phyloP scores from a whole-genome alignment of 1,140 invertebrate species.

The silkworm (Bombyx mori) region DNA sequence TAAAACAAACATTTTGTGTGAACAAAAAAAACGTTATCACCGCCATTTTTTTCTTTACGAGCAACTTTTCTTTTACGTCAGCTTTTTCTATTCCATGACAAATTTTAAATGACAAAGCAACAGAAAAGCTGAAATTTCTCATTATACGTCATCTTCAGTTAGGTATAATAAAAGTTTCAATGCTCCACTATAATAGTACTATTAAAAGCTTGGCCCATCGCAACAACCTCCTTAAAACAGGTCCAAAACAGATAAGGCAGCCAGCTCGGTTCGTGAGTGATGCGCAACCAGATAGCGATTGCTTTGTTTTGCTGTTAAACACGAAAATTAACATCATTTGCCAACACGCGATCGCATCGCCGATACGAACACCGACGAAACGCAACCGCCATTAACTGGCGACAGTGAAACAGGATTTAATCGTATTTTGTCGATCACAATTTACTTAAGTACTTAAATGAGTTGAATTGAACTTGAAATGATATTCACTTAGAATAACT shows the following conservation, averaged over 20 bases:
- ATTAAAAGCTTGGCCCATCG: constrained; percentile 12
- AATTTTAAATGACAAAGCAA: neutral
- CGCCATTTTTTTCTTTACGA: too few species aligned
- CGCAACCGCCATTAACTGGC: too few species aligned
- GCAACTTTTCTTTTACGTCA: neutral
- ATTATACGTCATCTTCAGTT: too few species aligned
- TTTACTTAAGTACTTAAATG: too few species aligned
- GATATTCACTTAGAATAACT: too few species aligned
- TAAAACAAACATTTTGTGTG: too few species aligned
- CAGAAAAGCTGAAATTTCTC: neutral
- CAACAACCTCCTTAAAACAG: constrained; percentile 13
- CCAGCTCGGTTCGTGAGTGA: constrained; percentile 47
- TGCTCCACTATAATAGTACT: neutral
- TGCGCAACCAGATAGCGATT: constrained; percentile 44
- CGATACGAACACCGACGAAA: constrained; percentile 32
- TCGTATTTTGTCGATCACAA: too few species aligned
- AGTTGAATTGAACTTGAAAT: too few species aligned
- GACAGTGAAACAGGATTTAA: too few species aligned
- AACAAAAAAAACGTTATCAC: too few species aligned
- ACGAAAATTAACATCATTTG: constrained; percentile 66
- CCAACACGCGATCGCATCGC: constrained; percentile 44
- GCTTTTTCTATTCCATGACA: neutral
- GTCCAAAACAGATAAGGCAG: constrained; percentile 27
- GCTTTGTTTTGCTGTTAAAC: constrained; percentile 59
- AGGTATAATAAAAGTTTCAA: neutral